Base-by-base conservation (phyloP, 2,888 invertebrate genomes). In the Epicampocera succincta region DNA sequence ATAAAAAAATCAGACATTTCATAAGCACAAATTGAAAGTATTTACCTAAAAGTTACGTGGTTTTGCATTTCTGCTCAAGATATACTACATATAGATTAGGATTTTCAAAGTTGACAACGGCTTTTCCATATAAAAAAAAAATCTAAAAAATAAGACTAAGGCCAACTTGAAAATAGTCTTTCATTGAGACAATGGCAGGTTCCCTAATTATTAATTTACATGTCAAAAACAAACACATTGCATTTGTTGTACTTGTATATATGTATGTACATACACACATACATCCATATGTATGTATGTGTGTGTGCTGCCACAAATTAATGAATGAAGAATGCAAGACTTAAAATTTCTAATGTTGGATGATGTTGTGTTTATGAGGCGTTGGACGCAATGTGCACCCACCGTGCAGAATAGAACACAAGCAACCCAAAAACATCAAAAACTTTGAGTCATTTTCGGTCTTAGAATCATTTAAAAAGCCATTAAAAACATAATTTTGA, bases 341-440 rank as follows among this genome's bases (percentile, higher is more conserved):
- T 29, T 44, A 13, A 44, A 56, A 46, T 40, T 73, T 71, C 42
- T 56, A 66, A 48, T 48, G 78, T 69, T 21, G 17, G 21, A 65
- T 69, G 81, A 65, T 44, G 81, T 29, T 50, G 73, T 58, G 19
- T 25, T 48, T 72, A 63, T 76, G 69, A 52, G 69, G 61, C 82
- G 78, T 82, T 82, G 74, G 78, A 73, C 78, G 78, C 72, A 60
- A 79, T 79, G 60, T 65, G 50, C 78, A 79, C 66, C 78, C 78
- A 73, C 78, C 78, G 52, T 79, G 52, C 66, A 79, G 40, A 15
- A 50, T 50, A 48, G 58, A 72, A 52, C 21, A 73, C 60, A 66
- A 79, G 78, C 73, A 79, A 72, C 78, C 72, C 60, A 66, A 79
- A 68, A 79, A 66, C 77, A 66, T 66, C 73, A 77, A 63, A 63